Base-by-base conservation (phyloP, 53 echinoderm and acorn worm genomes). In the Henricia sp. region DNA sequence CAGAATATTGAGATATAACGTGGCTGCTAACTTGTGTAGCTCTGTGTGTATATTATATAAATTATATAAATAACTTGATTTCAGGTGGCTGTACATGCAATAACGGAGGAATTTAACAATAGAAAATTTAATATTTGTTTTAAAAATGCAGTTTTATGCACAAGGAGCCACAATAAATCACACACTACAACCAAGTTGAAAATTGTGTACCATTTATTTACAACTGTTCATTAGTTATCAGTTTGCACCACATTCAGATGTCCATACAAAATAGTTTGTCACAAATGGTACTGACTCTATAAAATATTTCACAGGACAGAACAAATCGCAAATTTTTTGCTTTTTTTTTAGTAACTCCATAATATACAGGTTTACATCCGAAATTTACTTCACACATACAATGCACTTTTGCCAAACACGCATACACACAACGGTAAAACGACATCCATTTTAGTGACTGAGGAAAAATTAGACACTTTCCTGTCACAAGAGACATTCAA, bases 221-320 rank as follows among this genome's bases (percentile, higher is more conserved):
- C 80, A 80, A 28, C 30, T 63, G 63, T 80, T 80, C 43, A 30
- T 59, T 55, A 50, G 19, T 77, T 58, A 19, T 44, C 37, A 60
- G 24, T 80, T 62, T 80, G 80, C 80, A 80, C 64, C 80, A 80
- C 80, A 46, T 80, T 63, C 29, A 80, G 64, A 63, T 80, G 80
- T 80, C 64, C 80, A 80, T 80, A 80, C 28, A 80, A 80, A 80
- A 80, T 80, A 80, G 80, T 64, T 35, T 80, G 62, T 80, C 62
- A 80, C 80, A 80, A 80, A 80, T 80, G 62, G 80, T 80, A 80
- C 80, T 80, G 80, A 80, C 80, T 44, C 78, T 64, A 80, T 63
- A 80, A 63, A 63, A 29, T 60, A 46, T 44, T 44, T 64, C 80
- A 80, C 80, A 80, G 80, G 41, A 80, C 80, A 44, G 80, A 80